Base-by-base conservation (phyloP, 2,797 vertebrate genomes). In the Tiaroga cobitis region DNA sequence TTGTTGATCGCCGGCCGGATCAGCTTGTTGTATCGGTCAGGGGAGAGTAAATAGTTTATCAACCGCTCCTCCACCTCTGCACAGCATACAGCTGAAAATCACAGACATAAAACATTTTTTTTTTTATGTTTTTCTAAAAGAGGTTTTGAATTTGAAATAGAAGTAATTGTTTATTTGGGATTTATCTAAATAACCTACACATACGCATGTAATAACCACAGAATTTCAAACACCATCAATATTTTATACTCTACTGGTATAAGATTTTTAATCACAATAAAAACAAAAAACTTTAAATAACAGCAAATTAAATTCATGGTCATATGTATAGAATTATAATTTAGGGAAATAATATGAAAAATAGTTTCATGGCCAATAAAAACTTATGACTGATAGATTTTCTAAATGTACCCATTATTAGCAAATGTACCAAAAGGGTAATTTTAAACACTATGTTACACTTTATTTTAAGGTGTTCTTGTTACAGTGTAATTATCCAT, bases 1-100 rank as follows among this genome's bases (percentile, higher is more conserved):
- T 94, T 95, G 92, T 96, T 96, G 81, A 96, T 91, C 10, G 95
- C 95, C 1, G 95, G 95, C 88, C 95, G 89, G 91, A 96, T 96
- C 84, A 96, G 93, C 87, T 95, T 89, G 76, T 87, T 89, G 85
- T 89, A 87, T 49, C 82, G 85, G n/a, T 88, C 86, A 75, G 88
- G 82, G 29, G 88, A 89, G 29, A 90, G 87, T 34, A 89, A 80
- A 37, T 87, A 77, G 80, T 86, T 83, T 2, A 89, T 70, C 72
- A 90, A 67, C 83, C 84, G 85, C 46, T 96, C 95, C 90, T 96
- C 95, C 70, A 95, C 93, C 81, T 96, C 94, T 2, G 95, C 93
- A 84, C 93, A 92, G 83, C 89, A 87, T 86, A 92, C 92, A 88
- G 92, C 95, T 96, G 80, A 16, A 63, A 80, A 63, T 82, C n/a